Evolutionary conservation across 2,797 vertebrate species (phyloP), one percentile per base, ranked within the genome.

Genomic region (Lepilemur septentrionalis): DNA sequence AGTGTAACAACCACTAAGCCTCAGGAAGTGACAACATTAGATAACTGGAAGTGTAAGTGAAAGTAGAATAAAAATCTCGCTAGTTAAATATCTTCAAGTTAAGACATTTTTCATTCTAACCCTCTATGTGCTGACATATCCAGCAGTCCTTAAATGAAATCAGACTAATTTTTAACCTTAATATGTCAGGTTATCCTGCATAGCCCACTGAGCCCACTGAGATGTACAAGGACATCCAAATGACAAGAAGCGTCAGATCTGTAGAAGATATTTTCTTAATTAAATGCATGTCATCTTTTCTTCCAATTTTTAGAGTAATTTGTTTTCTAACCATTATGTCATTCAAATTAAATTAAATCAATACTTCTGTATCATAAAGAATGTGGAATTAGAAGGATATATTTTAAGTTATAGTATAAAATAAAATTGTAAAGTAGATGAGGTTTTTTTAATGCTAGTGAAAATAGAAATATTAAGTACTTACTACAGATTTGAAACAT

Each of bases 111-210:
- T 80, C 38, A 85, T 7, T 7, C 65, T 89, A 83, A 84, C 23
- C 5, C 11, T 78, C 41, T 75, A 32, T n/a, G 4, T 92, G 32
- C 43, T 94, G 70, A 88, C 43, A 70, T 67, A 81, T 43, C 55
- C 81, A 94, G n/a, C 30, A 63, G 69, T 35, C 43, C 73, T 93
- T 89, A 43, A 93, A 78, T 92, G 35, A 92, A 95, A 92, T 91
- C 32, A 76, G n/a, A 91, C 52, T 91, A 95, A 94, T 90, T 93
- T 96, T 94, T 92, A 88, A 92, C 32, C 43, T 67, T 85, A 73
- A 41, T 92, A 25, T 72, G 38, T 91, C 88, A 95, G 55, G 28
- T 20, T 70, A 32, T 41, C 43, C 65, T 88, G 25, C n/a, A 70
- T 20, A 50, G 17, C 41, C 46, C 38, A 46, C 41, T 25, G 48